phyloP scores from a whole-genome alignment of 1,140 invertebrate genomes.

The Bombus sibiricus region DNA sequence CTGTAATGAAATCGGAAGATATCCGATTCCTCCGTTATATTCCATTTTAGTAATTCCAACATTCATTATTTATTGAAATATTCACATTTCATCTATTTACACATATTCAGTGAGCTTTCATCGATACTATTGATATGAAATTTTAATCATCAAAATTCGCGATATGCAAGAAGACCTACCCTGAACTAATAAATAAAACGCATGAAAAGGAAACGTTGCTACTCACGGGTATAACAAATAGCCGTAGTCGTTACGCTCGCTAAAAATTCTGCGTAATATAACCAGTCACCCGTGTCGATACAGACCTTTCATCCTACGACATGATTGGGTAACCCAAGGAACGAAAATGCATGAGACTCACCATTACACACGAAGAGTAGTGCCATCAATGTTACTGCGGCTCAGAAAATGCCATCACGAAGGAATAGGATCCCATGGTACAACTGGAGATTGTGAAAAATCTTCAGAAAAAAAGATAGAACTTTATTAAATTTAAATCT shows the following conservation, averaged over 20 bases:
- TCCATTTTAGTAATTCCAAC: no score
- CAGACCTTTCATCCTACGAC: not conserved
- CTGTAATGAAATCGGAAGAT: no score
- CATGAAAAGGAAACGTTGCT: not conserved
- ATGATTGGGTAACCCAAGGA: not conserved
- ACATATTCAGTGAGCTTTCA: no score
- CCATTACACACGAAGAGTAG: not conserved
- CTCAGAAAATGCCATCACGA: no score
- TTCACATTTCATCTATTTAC: no score
- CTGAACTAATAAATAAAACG: not conserved
- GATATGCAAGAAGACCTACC: not conserved
- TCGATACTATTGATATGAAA: not conserved
- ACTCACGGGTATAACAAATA: not conserved
- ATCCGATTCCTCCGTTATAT: no score
- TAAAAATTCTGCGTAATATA: not conserved
- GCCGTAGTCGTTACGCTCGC: not conserved
- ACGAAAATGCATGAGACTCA: not conserved
- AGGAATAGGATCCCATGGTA: not conserved
- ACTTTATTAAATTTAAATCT: no score
- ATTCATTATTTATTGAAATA: no score
- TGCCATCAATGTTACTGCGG: not conserved
- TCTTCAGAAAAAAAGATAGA: not conserved
- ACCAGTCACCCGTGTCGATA: not conserved
- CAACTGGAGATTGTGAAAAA: not conserved
- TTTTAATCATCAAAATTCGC: not conserved